Evolutionary conservation across 2,888 invertebrate genomes (phyloP).

Genomic region (Microctonus aethiopoides): DNA sequence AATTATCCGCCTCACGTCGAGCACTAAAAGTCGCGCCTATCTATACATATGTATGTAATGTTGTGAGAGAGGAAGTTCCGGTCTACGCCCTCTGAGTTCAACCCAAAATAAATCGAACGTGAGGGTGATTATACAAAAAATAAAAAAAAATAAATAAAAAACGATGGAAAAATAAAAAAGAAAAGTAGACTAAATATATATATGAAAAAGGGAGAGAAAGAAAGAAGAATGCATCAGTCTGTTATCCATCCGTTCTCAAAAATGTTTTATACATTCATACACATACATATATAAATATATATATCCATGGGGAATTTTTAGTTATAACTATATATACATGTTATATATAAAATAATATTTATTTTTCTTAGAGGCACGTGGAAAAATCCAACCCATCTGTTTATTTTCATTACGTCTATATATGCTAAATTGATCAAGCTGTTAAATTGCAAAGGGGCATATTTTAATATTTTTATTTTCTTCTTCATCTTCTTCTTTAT

Average conservation of each 20-base stretch:
- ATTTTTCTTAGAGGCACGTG: background rate
- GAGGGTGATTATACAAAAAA: conserved; percentile 20
- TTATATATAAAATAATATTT: background rate
- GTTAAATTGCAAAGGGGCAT: conserved; percentile 4
- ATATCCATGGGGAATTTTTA: background rate
- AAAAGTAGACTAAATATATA: background rate
- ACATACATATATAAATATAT: too few relatives aligned
- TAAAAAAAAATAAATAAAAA: conserved; percentile 6
- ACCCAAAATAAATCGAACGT: conserved; percentile 34
- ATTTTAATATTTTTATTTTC: background rate
- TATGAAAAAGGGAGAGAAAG: background rate
- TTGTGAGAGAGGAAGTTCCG: conserved; percentile 31
- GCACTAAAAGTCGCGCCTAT: conserved; percentile 35
- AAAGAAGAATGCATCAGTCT: conserved; percentile 10
- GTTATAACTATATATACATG: background rate
- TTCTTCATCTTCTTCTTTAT: background rate
- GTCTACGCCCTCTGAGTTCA: conserved; percentile 29
- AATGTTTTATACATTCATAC: too few relatives aligned
- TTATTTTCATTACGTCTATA: background rate
- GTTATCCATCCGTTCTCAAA: conserved; percentile 27
- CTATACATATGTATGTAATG: background rate
- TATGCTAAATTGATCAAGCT: background rate
- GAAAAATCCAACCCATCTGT: background rate
- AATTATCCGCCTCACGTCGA: conserved; percentile 43
- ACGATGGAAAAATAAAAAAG: background rate